Evolutionary conservation across 2,113 vertebrate genomes (phyloP), one percentile per base, ranked within the genome.

Genomic region (Fregetta grallaria): DNA sequence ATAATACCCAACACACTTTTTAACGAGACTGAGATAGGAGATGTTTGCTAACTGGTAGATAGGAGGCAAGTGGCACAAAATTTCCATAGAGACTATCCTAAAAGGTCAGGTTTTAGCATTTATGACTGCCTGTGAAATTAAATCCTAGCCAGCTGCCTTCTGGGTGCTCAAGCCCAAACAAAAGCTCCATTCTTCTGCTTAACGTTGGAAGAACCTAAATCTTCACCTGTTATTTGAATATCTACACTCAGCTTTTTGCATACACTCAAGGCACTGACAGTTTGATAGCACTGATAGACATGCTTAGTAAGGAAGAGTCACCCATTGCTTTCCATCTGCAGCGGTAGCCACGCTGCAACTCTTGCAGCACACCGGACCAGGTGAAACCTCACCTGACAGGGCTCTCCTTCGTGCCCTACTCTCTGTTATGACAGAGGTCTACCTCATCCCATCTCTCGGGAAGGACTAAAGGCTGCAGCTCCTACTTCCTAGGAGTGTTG

Each of bases 81-180:
- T 32, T 36, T 89, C 44, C 42, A 21, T 15, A 78, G 11, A 49
- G 6, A 36, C 11, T 26, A 13, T 34, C 11, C 36, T 70, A 23
- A 58, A 75, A 73, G 16, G 15, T 61, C 19, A 36, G 27, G 1
- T 19, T 75, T 67, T 62, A 79, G 3, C 9, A 49, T 55, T 67
- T 55, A 34, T 63, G n/a, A 45, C 36, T 22, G 6, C n/a, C 30
- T 81, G 10, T 34, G 42, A 58, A 79, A 79, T 67, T 22, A 62
- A 62, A 58, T 73, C 16, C 15, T n/a, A 59, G 32, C 7, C n/a
- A 65, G 32, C 3, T 71, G 30, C 40, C 36, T 67, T 90, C 36
- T 47, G 22, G 4, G 2, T 76, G 13, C 25, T 66, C 15, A 47
- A 4, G 10, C 12, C 26, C 0, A 0, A 25, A 8, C 53, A 68